These are phyloP conservation scores for Bufo gargarizans DNA, from an alignment of 2,113 vertebrate genomes.

Conservation along the genomic window DNA sequence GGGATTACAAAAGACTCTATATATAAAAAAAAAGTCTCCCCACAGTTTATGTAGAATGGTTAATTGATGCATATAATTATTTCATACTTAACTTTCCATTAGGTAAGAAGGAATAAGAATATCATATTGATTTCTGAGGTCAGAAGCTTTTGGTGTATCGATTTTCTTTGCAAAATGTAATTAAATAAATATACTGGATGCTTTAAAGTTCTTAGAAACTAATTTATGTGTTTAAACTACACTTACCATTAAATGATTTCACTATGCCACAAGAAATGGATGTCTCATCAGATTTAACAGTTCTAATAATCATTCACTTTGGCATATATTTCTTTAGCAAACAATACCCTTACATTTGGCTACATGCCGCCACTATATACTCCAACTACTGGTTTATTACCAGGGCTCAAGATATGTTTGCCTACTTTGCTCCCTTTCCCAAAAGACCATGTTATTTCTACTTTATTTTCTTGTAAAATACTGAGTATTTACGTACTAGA, in stretches of 20 bases:
- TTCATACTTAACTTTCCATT: slow-evolving; percentile 43
- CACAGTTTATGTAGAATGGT: slow-evolving; percentile 1
- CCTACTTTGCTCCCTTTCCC: not conserved
- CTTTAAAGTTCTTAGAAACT: slow-evolving; percentile 7
- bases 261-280: not conserved
- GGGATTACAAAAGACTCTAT: slow-evolving; percentile 23
- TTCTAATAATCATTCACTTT: not conserved
- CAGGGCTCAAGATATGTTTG: not conserved
- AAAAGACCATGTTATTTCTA: not conserved
- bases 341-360: not conserved
- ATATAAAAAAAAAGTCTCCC: slow-evolving; percentile 15
- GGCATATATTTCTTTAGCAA: not conserved
- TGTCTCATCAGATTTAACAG: slow-evolving; percentile 22
- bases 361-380: not conserved
- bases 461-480: not conserved
- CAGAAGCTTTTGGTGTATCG: slow-evolving; percentile 28
- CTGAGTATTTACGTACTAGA: not conserved
- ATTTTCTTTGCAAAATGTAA: slow-evolving; percentile 40
- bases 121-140: slow-evolving; percentile 47
- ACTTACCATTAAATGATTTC: slow-evolving; percentile 19
- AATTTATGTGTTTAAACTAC: slow-evolving; percentile 26
- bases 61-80: slow-evolving; percentile 50
- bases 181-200: slow-evolving; percentile 34
- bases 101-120: slow-evolving; percentile 17
- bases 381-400: not conserved